Evolutionary conservation across 2,113 vertebrate species (phyloP), one percentile per base, ranked within the genome.

Genomic region (Geococcyx californianus): DNA sequence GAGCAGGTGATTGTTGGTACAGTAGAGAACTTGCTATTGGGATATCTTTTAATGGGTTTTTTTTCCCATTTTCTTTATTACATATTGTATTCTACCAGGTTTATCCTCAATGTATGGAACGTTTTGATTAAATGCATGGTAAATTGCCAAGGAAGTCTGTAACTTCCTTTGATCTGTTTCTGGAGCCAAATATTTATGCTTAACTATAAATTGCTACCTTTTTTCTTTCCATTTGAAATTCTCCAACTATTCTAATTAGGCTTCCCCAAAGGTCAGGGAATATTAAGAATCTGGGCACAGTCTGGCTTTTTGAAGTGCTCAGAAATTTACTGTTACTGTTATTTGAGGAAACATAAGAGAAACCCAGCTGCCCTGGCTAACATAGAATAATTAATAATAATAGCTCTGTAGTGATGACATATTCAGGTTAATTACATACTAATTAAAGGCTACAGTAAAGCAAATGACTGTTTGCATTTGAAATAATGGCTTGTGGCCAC

Each of bases 381-480:
- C 67, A 92, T 13, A 73, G 74, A 95, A 89, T 95, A 91, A 93
- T 94, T 94, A 92, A 92, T 97, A 96, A 93, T 94, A 95, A 94
- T 90, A 91, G 82, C 70, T 94, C 69, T 87, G 66, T 68, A 92
- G 68, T 74, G 79, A 89, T 95, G 95, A 93, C 93, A 94, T 88
- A 96, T 96, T 55, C 94, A 96, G 94, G 95, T 94, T 97, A 97
- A 95, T 91, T 94, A 87, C 93, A 91, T 95, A 80, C 88, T 96
- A 96, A 97, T 97, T 95, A 95, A 90, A 84, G 76, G 40, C 87
- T 95, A 89, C 16, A 70, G 73, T 87, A 93, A 94, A 94, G 73
- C 69, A 94, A 96, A 95, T 93, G 59, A 77, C 87, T 96, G 92
- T 94, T 96, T 96, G 81, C 88, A 89, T 92, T 93, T 92, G 87